Base-by-base conservation (phyloP, 2,888 invertebrate species). In the Trypoxylon attenuatum region DNA sequence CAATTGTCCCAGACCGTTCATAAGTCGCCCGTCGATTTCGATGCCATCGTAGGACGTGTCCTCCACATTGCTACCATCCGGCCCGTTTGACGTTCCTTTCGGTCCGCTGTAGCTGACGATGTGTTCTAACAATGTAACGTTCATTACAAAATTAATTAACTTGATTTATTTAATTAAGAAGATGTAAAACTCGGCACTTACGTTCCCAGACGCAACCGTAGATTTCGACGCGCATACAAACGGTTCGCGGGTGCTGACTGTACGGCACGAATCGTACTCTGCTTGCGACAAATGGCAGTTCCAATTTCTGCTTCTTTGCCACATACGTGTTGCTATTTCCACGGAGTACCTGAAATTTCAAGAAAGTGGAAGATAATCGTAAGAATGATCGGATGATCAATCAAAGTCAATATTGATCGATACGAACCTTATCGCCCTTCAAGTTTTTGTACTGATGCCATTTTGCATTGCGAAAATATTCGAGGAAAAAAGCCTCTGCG, bases 141-240 rank as follows among this genome's bases (percentile, higher is more conserved):
- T n/a, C n/a, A n/a, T n/a, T n/a, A n/a, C n/a, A n/a, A n/a, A n/a
- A n/a, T n/a, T n/a, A n/a, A n/a, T n/a, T n/a, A n/a, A n/a, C n/a
- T n/a, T n/a, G n/a, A n/a, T n/a, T n/a, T n/a, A n/a, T n/a, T n/a
- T n/a, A n/a, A n/a, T n/a, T n/a, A n/a, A n/a, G n/a, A n/a, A n/a
- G n/a, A n/a, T n/a, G n/a, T n/a, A n/a, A n/a, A n/a, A n/a, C n/a
- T n/a, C n/a, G n/a, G n/a, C 19, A 89, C 90, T 91, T 88, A 93
- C 93, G 92, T 87, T 90, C 90, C 91, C 93, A 93, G 38, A 89
- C 87, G 88, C 97, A 97, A 68, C 97, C 97, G 85, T 95, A 96
- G 58, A 97, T 88, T 86, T 97, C 97, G 38, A 97, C 94, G 72
- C 97, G 88, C 94, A 97, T 94, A 88, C 97, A 97, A 47, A 96